A percentile compares a stretch with the other conserved stretches of the same genome.
These are phyloP conservation scores for Trissonchulus latispiculum DNA, from an alignment of 2,888 invertebrate species.

Conservation along the genomic window DNA sequence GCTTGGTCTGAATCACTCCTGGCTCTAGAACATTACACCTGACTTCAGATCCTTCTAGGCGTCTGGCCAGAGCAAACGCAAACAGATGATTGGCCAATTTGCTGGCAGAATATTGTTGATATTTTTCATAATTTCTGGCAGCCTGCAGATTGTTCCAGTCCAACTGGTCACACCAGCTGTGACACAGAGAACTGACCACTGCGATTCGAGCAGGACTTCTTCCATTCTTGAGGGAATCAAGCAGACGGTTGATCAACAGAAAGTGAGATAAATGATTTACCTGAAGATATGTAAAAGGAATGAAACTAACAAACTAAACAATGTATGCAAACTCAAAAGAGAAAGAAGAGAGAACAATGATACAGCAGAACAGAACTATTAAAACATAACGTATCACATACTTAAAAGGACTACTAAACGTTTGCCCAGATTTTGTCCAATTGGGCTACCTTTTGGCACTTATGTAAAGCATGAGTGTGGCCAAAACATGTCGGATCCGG, in stretches of 20 bases:
- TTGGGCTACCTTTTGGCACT: no score
- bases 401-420: no score
- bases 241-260: constrained; percentile 33
- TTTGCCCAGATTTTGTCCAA: no score
- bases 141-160: constrained; percentile 38
- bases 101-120: constrained; percentile 39
- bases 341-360: no score
- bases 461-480: no score
- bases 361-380: no score
- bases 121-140: constrained; percentile 38
- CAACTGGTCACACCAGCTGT: constrained; percentile 31
- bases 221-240: constrained; percentile 33
- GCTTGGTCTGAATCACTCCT: constrained; percentile 22
- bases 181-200: constrained; percentile 40
- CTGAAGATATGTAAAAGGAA: no score
- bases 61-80: constrained; percentile 36
- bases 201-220: constrained; percentile 34
- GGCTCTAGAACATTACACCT: constrained; percentile 20
- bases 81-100: constrained; percentile 41
- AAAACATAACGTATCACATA: no score
- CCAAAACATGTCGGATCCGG: no score
- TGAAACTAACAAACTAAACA: no score
- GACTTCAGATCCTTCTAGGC: constrained; percentile 15
- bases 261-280: constrained; percentile 41
- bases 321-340: no score